Evolutionary conservation across 35 echinoderm and acorn worm species (phyloP), one percentile per base, ranked within the genome.

Genomic region (Diadema setosum): DNA sequence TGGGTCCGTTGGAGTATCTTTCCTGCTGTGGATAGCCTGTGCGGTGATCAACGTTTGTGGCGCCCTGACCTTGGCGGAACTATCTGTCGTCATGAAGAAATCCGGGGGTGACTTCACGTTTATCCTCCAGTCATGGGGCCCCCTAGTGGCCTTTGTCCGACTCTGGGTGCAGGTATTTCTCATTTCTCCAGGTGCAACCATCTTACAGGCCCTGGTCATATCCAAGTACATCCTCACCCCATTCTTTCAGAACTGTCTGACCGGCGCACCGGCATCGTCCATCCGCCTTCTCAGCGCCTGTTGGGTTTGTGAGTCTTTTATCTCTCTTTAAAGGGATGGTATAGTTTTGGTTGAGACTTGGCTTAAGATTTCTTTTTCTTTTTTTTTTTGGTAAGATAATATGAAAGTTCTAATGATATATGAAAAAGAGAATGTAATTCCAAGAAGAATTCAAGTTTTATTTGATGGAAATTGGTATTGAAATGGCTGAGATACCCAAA

Each of bases 31-130:
- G 81, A 57, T 83, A 30, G 30, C n/a, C 23, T 52, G 81, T 21
- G 81, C 81, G 31, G 41, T 83, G 8, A 83, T 83, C 24, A n/a
- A 49, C 7, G n/a, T 45, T 8, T 83, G 45, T 60, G 81, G 81
- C 31, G 81, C 81, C 27, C 81, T 83, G 9, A 33, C 43, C 2
- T 31, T 56, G 43, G 39, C 81, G 23, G 81, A 83, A 25, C 56
- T 83, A 7, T 20, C 43, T 42, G 11, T 83, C 45, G 36, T 59
- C 43, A 57, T 59, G 29, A 31, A 34, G 43, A 52, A 83, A 26
- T 83, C 81, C 17, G 81, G 81, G 12, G 81, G 81, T 21, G 81
- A 52, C 29, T 49, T 83, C 43, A 60, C 12, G 31, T 83, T 56
- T 48, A 31, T 83, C 31, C 25, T 57, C 12, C 29, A 83, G 81